These are phyloP conservation scores for Pammene aurita DNA, from an alignment of 2,888 invertebrate species.

Conservation along the genomic window DNA sequence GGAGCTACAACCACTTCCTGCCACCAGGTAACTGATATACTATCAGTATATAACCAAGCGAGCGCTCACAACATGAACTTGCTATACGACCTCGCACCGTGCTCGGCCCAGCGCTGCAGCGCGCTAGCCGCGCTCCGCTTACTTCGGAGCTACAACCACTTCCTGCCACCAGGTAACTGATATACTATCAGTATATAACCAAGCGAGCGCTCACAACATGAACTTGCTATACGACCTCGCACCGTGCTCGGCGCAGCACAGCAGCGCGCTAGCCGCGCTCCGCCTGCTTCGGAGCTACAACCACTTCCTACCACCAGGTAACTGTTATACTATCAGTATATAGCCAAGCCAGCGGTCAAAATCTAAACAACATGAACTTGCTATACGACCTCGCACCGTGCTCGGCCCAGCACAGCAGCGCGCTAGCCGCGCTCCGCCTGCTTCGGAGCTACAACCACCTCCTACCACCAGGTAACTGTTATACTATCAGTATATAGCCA, in stretches of 20 bases:
- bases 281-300: conserved; percentile 14
- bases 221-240: conserved; percentile 11
- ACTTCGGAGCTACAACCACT: conserved; percentile 22
- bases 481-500: too few species aligned
- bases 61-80: conserved; percentile 23
- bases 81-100: conserved; percentile 14
- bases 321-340: too few species aligned
- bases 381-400: conserved; percentile 16
- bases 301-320: conserved; percentile 28
- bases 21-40: conserved; percentile 46
- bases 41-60: too few species aligned
- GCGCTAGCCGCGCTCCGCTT: conserved; percentile 24
- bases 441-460: conserved; percentile 24
- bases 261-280: conserved; percentile 24
- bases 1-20: conserved; percentile 25
- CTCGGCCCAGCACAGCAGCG: conserved; percentile 16
- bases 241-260: conserved; percentile 19
- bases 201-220: too few species aligned
- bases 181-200: too few species aligned
- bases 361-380: conserved; percentile 13
- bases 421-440: conserved; percentile 22
- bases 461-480: conserved; percentile 44
- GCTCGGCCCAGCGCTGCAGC: conserved; percentile 16
- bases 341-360: too few species aligned
- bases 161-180: conserved; percentile 46